Conservation (phyloP, 1,140 invertebrate species). For the Antheraea mylitta region DNA sequence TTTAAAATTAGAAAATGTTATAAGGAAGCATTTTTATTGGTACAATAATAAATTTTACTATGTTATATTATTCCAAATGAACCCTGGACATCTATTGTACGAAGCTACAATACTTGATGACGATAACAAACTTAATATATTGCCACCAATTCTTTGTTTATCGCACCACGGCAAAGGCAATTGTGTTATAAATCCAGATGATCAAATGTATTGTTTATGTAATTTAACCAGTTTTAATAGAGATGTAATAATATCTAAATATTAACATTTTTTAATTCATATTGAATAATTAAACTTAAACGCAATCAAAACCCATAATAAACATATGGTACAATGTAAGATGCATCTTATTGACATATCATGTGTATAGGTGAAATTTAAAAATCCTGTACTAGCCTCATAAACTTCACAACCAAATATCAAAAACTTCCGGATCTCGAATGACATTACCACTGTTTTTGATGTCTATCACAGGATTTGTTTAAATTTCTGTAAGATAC, state of each 20-base stretch:
- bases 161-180: conserved; percentile 44
- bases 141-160: conserved; percentile 39
- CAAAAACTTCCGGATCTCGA: no score
- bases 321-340: neutral
- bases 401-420: no score
- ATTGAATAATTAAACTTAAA: neutral
- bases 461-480: no score
- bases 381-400: no score
- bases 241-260: neutral
- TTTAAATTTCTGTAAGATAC: no score
- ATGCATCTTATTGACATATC: no score
- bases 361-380: no score
- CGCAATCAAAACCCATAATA: neutral
- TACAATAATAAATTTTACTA: conserved; percentile 38
- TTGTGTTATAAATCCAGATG: conserved; percentile 39
- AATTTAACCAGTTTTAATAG: conserved; percentile 18
- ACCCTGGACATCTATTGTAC: conserved; percentile 38
- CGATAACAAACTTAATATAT: conserved; percentile 27
- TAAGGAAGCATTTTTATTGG: conserved; percentile 44
- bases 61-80: conserved; percentile 44
- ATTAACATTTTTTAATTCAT: neutral
- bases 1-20: conserved; percentile 36
- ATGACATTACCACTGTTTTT: no score
- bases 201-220: conserved; percentile 50
- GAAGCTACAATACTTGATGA: conserved; percentile 41